Percentiles rank a stretch among this genome's conserved stretches.
phyloP scores from a whole-genome alignment of 92 coral and sea anemone genomes.

The Zoanthus sansibaricus region DNA sequence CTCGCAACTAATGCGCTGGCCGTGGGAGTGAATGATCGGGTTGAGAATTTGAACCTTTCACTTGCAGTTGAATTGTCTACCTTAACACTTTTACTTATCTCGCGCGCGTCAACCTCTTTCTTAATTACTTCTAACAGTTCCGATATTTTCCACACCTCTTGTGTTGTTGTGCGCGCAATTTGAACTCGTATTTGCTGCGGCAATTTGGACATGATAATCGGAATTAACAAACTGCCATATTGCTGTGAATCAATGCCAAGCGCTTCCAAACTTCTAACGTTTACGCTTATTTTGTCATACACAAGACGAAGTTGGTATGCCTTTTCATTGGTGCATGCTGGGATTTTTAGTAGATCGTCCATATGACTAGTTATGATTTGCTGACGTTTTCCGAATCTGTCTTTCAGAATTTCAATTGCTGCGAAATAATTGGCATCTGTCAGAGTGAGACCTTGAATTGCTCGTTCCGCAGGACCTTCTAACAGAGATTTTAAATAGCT shows the following conservation, averaged over 20 bases:
- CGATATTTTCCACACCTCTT: constrained; percentile 64
- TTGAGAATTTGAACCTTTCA: background rate
- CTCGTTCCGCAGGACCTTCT: constrained; percentile 55
- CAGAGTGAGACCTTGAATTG: constrained; percentile 44
- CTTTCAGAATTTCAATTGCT: constrained; percentile 48
- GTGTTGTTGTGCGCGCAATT: constrained; percentile 51
- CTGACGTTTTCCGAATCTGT: constrained; percentile 61
- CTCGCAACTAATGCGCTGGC: constrained; percentile 37
- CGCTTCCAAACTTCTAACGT: constrained; percentile 53
- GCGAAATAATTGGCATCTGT: constrained; percentile 47
- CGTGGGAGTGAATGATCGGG: constrained; percentile 1
- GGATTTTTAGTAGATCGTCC: constrained; percentile 65
- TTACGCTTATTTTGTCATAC: constrained; percentile 58
- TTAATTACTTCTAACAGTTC: constrained; percentile 57
- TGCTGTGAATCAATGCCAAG: constrained; percentile 52
- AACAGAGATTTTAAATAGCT: constrained; percentile 22
- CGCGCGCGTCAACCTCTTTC: constrained; percentile 68
- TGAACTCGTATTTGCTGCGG: constrained; percentile 64
- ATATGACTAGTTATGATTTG: constrained; percentile 57
- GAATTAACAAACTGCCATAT: constrained; percentile 67
- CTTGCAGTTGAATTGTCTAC: constrained; percentile 19
- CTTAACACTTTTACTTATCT: constrained; percentile 50
- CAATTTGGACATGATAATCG: constrained; percentile 62
- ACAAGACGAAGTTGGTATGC: constrained; percentile 59
- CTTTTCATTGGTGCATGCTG: constrained; percentile 38